phyloP scores from a whole-genome alignment of 2,113 vertebrate genomes.

The Oncorhynchus keta region DNA sequence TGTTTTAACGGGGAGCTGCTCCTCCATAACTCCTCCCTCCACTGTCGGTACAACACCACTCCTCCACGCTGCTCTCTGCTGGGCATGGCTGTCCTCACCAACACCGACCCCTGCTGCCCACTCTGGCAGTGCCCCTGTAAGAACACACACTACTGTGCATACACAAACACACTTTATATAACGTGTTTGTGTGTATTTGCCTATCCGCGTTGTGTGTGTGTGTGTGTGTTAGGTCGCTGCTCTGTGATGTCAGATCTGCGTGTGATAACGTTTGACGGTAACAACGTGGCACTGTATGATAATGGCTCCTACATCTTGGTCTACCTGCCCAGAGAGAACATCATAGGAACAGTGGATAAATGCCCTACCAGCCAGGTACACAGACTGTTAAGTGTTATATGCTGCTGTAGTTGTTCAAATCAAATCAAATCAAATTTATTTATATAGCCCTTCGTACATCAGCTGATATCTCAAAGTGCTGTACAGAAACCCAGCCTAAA shows the following conservation, averaged over 20 bases:
- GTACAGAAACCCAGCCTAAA: no score
- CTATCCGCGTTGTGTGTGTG: background rate
- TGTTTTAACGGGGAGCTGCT: constrained; percentile 88
- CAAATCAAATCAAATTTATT: no score
- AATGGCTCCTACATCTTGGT: constrained; percentile 93
- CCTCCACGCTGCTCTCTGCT: constrained; percentile 90
- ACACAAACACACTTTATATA: background rate
- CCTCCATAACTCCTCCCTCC: constrained; percentile 88
- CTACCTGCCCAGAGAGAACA: constrained; percentile 84
- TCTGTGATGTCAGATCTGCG: constrained; percentile 93
- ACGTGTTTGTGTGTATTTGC: constrained; percentile 8
- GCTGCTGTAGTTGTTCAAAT: background rate
- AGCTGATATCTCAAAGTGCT: no score
- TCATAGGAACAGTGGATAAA: constrained; percentile 92
- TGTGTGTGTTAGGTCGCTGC: constrained; percentile 83
- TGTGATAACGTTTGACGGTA: constrained; percentile 95
- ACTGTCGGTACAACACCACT: constrained; percentile 84
- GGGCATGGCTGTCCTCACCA: constrained; percentile 90
- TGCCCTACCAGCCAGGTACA: constrained; percentile 90
- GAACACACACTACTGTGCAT: constrained; percentile 37
- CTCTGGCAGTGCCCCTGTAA: constrained; percentile 96
- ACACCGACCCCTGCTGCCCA: constrained; percentile 90
- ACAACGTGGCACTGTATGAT: constrained; percentile 91
- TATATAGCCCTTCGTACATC: no score
- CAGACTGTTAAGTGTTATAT: background rate